Percentiles rank a stretch among this genome's conserved stretches.
phyloP scores from a whole-genome alignment of 2,113 vertebrate species.

The Colaptes auratus region DNA sequence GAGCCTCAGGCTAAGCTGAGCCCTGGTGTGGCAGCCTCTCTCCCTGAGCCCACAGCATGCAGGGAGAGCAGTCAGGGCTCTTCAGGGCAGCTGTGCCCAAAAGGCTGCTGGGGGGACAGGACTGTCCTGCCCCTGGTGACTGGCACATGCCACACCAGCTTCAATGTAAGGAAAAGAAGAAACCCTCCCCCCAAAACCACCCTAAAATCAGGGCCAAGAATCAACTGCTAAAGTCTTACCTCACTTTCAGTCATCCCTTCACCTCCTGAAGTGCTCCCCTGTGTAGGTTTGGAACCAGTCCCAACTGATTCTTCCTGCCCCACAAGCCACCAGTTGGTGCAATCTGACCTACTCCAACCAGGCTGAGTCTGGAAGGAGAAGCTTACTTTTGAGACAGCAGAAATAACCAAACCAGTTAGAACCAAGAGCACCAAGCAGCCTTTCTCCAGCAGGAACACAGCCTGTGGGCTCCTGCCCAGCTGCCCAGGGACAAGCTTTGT shows the following conservation, averaged over 20 bases:
- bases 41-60: background rate
- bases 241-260: background rate
- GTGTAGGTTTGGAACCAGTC: accelerated
- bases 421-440: background rate
- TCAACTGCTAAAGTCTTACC: accelerated
- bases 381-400: background rate
- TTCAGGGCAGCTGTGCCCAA: background rate
- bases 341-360: background rate
- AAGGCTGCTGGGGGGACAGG: too few relatives aligned
- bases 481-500: accelerated
- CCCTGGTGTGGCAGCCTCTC: accelerated
- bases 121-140: accelerated
- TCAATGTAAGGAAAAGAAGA: too few relatives aligned
- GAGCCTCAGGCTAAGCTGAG: background rate
- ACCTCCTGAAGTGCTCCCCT: background rate
- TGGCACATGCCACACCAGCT: too few relatives aligned
- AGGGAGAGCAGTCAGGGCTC: background rate
- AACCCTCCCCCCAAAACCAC: background rate
- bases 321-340: background rate
- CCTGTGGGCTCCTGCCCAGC: background rate
- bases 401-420: background rate
- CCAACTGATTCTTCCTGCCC: background rate
- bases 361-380: background rate
- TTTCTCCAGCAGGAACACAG: background rate
- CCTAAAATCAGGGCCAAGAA: background rate